These are phyloP conservation scores for Sylvietta virens DNA, from an alignment of 2,113 vertebrate genomes.

Conservation along the genomic window DNA sequence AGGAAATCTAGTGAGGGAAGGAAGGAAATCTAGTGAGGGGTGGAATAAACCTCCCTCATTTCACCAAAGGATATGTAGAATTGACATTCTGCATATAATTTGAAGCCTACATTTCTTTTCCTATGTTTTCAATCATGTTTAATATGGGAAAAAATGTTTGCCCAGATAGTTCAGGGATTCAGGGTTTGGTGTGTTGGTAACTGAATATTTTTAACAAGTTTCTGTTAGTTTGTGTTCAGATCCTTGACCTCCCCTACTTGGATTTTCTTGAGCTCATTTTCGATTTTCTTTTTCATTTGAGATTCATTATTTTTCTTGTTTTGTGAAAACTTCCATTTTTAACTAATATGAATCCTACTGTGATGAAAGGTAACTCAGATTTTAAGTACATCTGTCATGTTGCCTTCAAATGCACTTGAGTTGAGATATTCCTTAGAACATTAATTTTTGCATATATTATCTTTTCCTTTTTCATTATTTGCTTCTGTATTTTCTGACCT, in stretches of 20 bases:
- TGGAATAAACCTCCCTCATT: neutral
- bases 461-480: neutral
- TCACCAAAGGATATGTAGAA: neutral
- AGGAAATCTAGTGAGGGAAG: neutral
- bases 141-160: neutral
- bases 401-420: neutral
- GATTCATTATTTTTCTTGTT: neutral
- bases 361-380: neutral
- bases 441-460: neutral
- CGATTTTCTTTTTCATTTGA: neutral
- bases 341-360: neutral
- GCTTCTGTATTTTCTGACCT: neutral
- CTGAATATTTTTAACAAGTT: neutral
- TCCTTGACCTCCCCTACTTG: neutral
- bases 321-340: neutral
- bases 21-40: neutral
- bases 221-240: neutral
- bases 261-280: neutral
- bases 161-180: neutral
- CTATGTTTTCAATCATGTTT: neutral
- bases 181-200: neutral
- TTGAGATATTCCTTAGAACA: neutral
- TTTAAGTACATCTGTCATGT: neutral
- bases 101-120: neutral
- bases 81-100: neutral